Conservation (phyloP, 2,113 vertebrate genomes). For the Cryptomyrus ogoouensis region DNA sequence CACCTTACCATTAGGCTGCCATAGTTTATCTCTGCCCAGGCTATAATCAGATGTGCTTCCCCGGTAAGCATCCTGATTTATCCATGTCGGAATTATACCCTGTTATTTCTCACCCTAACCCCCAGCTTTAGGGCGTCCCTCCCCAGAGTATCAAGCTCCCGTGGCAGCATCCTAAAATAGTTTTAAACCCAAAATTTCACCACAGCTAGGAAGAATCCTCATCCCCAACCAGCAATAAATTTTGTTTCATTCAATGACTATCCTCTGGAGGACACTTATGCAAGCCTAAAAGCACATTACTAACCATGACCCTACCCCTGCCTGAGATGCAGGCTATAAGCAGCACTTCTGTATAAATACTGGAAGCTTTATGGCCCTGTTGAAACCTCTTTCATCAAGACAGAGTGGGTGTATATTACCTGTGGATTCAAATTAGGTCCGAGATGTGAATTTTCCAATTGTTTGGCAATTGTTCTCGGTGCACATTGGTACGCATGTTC, state of each 20-base stretch:
- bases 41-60: constrained; percentile 1
- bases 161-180: neutral
- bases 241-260: neutral
- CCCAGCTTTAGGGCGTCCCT: neutral
- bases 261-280: neutral
- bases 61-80: neutral
- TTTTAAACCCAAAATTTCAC: neutral
- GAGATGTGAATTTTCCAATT: neutral
- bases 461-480: neutral
- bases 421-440: neutral
- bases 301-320: neutral
- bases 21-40: neutral
- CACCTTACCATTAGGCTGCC: neutral
- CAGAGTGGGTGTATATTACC: neutral
- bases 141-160: neutral
- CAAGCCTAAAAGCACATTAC: neutral
- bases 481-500: neutral
- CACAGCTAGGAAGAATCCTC: neutral
- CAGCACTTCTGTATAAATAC: neutral
- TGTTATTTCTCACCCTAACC: neutral
- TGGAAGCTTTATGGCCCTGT: neutral
- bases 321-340: neutral
- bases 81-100: neutral
- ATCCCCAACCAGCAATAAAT: neutral
- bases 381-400: neutral